phyloP scores from a whole-genome alignment of 2,888 invertebrate species.

The Neuroscelio doddi region DNA sequence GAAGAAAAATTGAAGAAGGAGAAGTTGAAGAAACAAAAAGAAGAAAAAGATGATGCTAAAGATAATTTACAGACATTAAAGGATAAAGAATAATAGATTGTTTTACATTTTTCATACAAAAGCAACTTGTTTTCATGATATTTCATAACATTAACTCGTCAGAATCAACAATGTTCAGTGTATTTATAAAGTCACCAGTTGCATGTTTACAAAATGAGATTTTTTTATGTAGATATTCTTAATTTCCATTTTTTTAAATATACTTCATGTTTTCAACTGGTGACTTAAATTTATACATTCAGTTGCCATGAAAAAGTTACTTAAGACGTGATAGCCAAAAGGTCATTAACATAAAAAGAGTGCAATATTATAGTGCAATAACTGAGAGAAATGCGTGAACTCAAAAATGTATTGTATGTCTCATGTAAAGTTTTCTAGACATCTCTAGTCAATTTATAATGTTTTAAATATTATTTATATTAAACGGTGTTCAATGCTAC shows the following conservation, averaged over 20 bases:
- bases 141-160: no score
- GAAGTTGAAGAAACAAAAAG: slow-evolving; percentile 72
- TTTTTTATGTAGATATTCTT: not conserved
- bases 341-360: slow-evolving; percentile 4
- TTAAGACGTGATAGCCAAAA: slow-evolving; percentile 13
- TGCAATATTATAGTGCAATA: slow-evolving; percentile 19
- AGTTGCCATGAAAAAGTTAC: slow-evolving; percentile 24
- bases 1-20: slow-evolving; percentile 84
- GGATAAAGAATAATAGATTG: slow-evolving; percentile 25
- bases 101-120: no score
- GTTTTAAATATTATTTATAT: slow-evolving; percentile 46
- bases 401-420: slow-evolving; percentile 11
- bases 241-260: slow-evolving; percentile 8
- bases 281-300: slow-evolving; percentile 2
- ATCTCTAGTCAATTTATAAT: slow-evolving; percentile 59
- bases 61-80: slow-evolving; percentile 35
- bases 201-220: no score
- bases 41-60: slow-evolving; percentile 60
- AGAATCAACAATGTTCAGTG: not conserved
- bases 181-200: no score
- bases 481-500: slow-evolving; percentile 5
- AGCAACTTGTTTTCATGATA: no score
- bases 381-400: not conserved
- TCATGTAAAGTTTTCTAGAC: slow-evolving; percentile 49
- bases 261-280: no score